Percentiles rank a stretch among this genome's conserved stretches.
phyloP scores from a whole-genome alignment of 2,797 vertebrate species.

The Urophycis tenuis region DNA sequence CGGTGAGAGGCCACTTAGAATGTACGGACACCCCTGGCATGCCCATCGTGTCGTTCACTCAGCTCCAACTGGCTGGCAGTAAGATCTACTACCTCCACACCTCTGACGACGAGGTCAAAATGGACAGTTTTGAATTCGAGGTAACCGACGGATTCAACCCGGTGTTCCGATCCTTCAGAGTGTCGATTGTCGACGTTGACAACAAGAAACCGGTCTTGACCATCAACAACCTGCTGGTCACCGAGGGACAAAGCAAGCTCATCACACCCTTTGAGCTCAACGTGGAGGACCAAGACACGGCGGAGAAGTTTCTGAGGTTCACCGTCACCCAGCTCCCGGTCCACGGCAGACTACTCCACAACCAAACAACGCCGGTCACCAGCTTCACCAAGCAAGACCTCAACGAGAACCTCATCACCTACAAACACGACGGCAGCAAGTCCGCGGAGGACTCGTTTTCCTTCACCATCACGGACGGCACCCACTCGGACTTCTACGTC shows the following conservation, averaged over 20 bases:
- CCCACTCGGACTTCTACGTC: conserved; percentile 86
- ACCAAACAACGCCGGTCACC: conserved; percentile 67
- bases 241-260: conserved; percentile 82
- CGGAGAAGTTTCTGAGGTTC: conserved; percentile 78
- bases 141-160: conserved; percentile 93
- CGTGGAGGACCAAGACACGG: conserved; percentile 87
- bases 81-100: conserved; percentile 94
- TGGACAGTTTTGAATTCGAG: conserved; percentile 97
- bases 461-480: conserved; percentile 88
- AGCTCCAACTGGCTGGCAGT: conserved; percentile 89
- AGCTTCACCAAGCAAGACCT: conserved; percentile 90
- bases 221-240: conserved; percentile 76
- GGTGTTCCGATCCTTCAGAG: conserved; percentile 88
- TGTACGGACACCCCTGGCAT: conserved; percentile 82
- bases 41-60: conserved; percentile 84
- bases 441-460: conserved; percentile 85
- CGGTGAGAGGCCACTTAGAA: conserved; percentile 86
- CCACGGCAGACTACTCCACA: conserved; percentile 83
- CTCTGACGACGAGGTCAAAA: conserved; percentile 90
- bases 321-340: conserved; percentile 80
- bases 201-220: conserved; percentile 93
- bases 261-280: conserved; percentile 94
- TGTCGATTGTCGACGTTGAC: conserved; percentile 89
- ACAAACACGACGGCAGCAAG: conserved; percentile 85
- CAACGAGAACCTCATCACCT: conserved; percentile 91